phyloP scores from a whole-genome alignment of 2,888 invertebrate genomes.

The Trisateles emortualis region DNA sequence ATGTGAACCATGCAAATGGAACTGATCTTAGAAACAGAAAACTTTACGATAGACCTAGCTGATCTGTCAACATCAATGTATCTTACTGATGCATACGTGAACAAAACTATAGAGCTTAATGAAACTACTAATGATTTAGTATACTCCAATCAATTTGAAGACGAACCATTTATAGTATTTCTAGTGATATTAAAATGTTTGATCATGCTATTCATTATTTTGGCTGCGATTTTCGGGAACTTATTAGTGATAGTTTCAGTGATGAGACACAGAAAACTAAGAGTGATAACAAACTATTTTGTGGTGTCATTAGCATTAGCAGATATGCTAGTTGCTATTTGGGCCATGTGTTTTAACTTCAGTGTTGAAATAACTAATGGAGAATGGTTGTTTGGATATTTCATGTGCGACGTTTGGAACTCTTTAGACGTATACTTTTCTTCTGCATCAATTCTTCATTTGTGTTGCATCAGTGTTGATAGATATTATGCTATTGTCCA shows the following conservation, averaged over 20 bases:
- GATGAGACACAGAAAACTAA: conserved; percentile 88
- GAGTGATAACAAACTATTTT: conserved; percentile 97
- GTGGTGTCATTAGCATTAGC: conserved; percentile 97
- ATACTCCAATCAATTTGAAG: conserved; percentile 72
- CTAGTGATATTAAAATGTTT: conserved; percentile 90
- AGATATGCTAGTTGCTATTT: conserved; percentile 97
- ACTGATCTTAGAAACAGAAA: conserved; percentile 64
- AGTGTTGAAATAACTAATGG: conserved; percentile 94
- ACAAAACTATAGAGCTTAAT: conserved; percentile 70
- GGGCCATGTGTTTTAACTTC: conserved; percentile 98
- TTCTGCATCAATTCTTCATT: conserved; percentile 96
- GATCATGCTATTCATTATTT: conserved; percentile 95
- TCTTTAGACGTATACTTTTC: conserved; percentile 98
- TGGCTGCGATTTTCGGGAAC: conserved; percentile 96
- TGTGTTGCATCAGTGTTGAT: conserved; percentile 97
- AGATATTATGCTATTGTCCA: conserved; percentile 97
- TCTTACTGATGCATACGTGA: conserved; percentile 74
- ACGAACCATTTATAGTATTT: conserved; percentile 85
- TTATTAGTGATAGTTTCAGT: conserved; percentile 95
- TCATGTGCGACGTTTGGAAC: conserved; percentile 98
- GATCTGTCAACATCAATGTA: conserved; percentile 81
- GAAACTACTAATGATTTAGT: conserved; percentile 71
- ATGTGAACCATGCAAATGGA: conserved; percentile 79
- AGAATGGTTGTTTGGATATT: conserved; percentile 95
- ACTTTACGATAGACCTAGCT: conserved; percentile 71